phyloP scores from a whole-genome alignment of 2,888 invertebrate species.

The Aphodius sticticus region DNA sequence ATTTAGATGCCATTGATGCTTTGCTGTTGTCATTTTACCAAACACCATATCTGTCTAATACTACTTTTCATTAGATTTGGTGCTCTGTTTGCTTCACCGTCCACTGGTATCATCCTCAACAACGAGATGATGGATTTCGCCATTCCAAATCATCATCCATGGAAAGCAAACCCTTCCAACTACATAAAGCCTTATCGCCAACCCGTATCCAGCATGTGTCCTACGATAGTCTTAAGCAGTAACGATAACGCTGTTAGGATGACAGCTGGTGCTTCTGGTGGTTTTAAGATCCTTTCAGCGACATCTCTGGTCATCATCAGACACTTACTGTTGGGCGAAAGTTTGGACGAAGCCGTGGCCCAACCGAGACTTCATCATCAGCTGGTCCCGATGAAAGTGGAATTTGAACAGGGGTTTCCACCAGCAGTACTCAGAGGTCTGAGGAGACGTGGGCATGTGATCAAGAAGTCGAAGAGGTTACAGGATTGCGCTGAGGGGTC shows the following conservation, averaged over 20 bases:
- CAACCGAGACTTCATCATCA: conserved; percentile 87
- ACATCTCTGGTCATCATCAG: conserved; percentile 72
- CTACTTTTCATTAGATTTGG: conserved; percentile 71
- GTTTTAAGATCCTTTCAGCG: conserved; percentile 84
- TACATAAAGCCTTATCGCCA: conserved; percentile 79
- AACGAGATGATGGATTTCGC: conserved; percentile 89
- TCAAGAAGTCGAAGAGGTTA: conserved; percentile 33
- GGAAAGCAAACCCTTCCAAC: conserved; percentile 80
- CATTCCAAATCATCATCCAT: conserved; percentile 69
- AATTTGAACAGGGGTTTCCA: conserved; percentile 71
- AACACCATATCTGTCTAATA: too few relatives aligned
- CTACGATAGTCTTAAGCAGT: conserved; percentile 73
- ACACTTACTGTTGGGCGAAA: conserved; percentile 70
- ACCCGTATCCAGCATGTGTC: conserved; percentile 89
- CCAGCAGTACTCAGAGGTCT: conserved; percentile 37
- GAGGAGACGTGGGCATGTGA: conserved; percentile 36
- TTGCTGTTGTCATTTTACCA: too few relatives aligned
- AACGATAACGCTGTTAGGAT: conserved; percentile 65
- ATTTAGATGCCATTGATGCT: too few relatives aligned
- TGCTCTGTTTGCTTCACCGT: conserved; percentile 72
- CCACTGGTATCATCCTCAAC: conserved; percentile 82
- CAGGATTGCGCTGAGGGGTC: conserved; percentile 20
- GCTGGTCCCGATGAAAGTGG: conserved; percentile 76
- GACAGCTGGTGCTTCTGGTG: conserved; percentile 83
- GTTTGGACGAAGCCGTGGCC: conserved; percentile 73